A percentile compares a stretch with the other conserved stretches of the same genome.
These are phyloP conservation scores for Cardiocondyla obscurior DNA, from an alignment of 1,140 invertebrate species.

Conservation along the genomic window DNA sequence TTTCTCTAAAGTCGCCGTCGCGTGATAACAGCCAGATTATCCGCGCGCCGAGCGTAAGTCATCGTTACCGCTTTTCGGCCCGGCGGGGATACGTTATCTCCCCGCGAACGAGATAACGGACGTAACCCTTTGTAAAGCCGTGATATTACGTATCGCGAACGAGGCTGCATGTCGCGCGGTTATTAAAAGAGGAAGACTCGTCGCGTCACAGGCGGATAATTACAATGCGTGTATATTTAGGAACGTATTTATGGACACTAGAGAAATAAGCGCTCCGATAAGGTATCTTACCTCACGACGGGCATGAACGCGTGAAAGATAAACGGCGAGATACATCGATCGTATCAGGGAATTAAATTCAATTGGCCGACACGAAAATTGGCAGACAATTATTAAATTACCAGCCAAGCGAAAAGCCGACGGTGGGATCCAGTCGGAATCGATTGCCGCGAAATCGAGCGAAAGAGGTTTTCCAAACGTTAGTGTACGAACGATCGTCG, in stretches of 20 bases:
- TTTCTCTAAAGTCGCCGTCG: background rate
- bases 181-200: conserved; percentile 1
- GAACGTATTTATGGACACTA: conserved; percentile 1
- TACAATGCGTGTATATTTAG: conserved; percentile 20
- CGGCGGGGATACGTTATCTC: background rate
- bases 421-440: background rate
- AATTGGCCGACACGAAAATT: conserved; percentile 35
- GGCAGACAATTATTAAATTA: background rate
- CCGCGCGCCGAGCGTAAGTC: background rate
- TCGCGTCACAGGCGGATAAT: conserved; percentile 11
- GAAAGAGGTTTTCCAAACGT: background rate
- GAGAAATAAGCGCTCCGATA: background rate
- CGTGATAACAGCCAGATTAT: background rate
- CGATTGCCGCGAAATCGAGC: background rate
- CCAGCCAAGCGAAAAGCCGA: background rate
- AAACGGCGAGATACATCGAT: background rate
- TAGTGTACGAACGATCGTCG: background rate
- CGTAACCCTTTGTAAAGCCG: background rate
- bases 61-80: background rate
- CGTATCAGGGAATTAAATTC: conserved; percentile 8
- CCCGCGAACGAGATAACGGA: background rate
- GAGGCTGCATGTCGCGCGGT: background rate
- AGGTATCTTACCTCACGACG: background rate
- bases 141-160: background rate
- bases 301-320: background rate